Conservation (phyloP, 2,888 invertebrate species). For the Argynnis bischoffii region DNA sequence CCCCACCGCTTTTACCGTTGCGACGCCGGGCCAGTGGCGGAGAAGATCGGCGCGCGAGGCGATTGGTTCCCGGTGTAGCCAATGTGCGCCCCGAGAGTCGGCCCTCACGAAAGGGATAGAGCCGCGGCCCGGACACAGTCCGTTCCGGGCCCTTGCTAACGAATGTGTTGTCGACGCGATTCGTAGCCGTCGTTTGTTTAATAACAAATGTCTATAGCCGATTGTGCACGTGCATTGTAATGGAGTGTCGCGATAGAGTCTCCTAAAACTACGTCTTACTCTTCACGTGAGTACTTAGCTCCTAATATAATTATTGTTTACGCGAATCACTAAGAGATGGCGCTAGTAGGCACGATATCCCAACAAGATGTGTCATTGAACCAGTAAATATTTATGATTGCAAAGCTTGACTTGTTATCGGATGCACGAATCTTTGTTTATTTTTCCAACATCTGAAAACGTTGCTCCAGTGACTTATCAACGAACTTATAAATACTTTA, state of each 20-base stretch:
- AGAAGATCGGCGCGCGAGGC: constrained; percentile 49
- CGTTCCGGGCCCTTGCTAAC: constrained; percentile 71
- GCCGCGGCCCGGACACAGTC: constrained; percentile 55
- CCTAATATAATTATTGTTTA: constrained; percentile 53
- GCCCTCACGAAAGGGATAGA: constrained; percentile 74
- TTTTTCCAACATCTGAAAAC: constrained; percentile 41
- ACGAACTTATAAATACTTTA: too few species aligned
- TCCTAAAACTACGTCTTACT: constrained; percentile 50
- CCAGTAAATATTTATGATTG: constrained; percentile 52
- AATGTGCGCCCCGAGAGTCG: constrained; percentile 57
- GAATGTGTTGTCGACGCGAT: constrained; percentile 59
- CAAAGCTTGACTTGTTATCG: constrained; percentile 54
- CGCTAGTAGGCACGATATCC: constrained; percentile 54
- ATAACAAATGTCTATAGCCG: constrained; percentile 61
- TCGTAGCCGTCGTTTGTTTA: constrained; percentile 56
- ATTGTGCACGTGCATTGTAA: constrained; percentile 54
- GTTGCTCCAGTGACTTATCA: neutral
- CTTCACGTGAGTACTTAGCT: constrained; percentile 67
- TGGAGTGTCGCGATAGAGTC: constrained; percentile 53
- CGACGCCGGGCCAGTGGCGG: constrained; percentile 59
- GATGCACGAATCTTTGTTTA: constrained; percentile 50
- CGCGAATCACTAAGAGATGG: constrained; percentile 62
- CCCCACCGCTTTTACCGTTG: constrained; percentile 70
- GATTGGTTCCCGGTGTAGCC: constrained; percentile 62
- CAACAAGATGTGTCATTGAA: constrained; percentile 66